Percentiles rank a stretch among this genome's conserved stretches.
Conservation (phyloP, 2,888 invertebrate species). For the Cataglyphis altisquamis region DNA sequence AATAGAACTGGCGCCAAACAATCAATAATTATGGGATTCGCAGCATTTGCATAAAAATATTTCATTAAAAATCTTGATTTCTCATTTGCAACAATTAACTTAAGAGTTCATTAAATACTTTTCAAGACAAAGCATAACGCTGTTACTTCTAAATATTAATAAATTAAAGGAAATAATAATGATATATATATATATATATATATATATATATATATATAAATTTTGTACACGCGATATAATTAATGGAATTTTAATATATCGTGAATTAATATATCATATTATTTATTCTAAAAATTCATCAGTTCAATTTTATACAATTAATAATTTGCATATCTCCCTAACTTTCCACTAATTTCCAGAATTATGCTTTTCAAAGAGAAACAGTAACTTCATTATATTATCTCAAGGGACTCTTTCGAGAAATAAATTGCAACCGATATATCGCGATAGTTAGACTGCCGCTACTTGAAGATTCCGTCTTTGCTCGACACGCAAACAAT, state of each 20-base stretch:
- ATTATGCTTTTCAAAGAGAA: neutral
- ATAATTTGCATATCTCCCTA: neutral
- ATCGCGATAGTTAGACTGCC: neutral
- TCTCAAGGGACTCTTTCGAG: neutral
- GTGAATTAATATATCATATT: conserved; percentile 4
- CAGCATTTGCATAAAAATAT: neutral
- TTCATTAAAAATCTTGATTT: neutral
- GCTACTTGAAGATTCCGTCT: conserved; percentile 6
- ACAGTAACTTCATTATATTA: neutral
- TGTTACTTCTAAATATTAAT: neutral
- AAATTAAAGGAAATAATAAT: neutral
- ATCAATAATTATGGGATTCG: conserved; percentile 16
- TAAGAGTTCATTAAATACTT: neutral
- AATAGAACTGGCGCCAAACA: conserved; percentile 15
- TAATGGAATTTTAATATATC: neutral
- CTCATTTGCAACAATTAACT: neutral
- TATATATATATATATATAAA: too few species aligned
- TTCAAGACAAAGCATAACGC: neutral
- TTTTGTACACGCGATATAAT: neutral
- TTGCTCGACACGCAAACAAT: conserved; percentile 44
- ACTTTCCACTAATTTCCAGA: neutral
- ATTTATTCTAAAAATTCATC: neutral
- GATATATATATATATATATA: neutral
- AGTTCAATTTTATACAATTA: neutral
- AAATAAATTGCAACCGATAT: neutral